Base-by-base conservation (phyloP, 1,140 invertebrate species). In the Chironomus tepperi region DNA sequence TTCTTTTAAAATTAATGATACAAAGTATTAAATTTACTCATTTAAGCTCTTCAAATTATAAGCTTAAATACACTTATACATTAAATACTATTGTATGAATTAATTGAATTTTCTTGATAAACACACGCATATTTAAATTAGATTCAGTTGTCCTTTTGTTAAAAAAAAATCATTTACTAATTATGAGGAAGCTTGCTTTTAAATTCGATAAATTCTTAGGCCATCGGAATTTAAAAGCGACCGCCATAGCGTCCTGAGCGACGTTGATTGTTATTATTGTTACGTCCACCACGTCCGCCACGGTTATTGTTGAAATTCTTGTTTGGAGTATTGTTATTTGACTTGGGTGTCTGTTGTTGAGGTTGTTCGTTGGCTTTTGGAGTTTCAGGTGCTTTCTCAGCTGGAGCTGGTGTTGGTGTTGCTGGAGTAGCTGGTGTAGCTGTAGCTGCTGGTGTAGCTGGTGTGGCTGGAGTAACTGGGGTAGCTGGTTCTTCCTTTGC, bases 261-360 rank as follows among this genome's bases (percentile, higher is more conserved):
- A 7, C 65, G 65, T 10, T 70, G n/a, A 18, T 70, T 70, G 9
- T 18, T 18, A 21, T 70, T 70, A 10, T 70, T 70, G 9, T 18
- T 18, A 70, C 18, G 18, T 70, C 72, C 72, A 43, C 72, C 72
- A 42, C 72, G 72, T 15, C 72, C 72, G 12, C 72, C 72, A 73
- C 72, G 72, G 42, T 42, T 43, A 34, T 73, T 73, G 24, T 73
- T 42, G 24, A 42, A 42, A n/a, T 43, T n/a, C 15, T 73, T 42
- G 16, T 73, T 73, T 73, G 21, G 72, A 18, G 21, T 34, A n/a
- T 73, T 73, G 24, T 42, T 73, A 21, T n/a, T 42, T 42, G 15
- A n/a, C n/a, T 42, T 73, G 3, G 10, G 12, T 34, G 24, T 34
- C 42, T 73, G 72, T 15, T 42, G 12, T n/a, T 73, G 24, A 18